Base-by-base conservation (phyloP, 2,113 vertebrate species). In the Cairina moschata region DNA sequence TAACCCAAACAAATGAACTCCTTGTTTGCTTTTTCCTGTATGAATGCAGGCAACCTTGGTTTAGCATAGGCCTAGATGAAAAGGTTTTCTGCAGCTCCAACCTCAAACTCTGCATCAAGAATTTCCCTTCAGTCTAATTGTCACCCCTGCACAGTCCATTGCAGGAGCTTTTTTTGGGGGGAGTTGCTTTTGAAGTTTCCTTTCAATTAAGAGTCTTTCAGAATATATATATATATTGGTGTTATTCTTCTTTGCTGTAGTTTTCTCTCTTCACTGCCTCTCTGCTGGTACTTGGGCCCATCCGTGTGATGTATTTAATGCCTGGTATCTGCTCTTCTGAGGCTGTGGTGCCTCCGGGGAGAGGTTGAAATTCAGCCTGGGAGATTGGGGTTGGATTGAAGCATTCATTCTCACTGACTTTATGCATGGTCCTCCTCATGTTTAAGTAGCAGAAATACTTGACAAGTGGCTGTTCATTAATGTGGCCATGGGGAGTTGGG, bases 371-470 rank as follows among this genome's bases (percentile, higher is more conserved):
- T 25, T 77, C 4, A 2, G 28, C 6, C 69, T 2, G 1, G 18
- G 22, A n/a, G 10, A 50, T 6, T 72, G 42, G 42, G 59, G 25
- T 1, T 72, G 34, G 34, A 40, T 11, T 40, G 40, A 82, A 88
- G 38, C 46, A 48, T n/a, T 82, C 26, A 2, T 29, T 40, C 14
- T 7, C 20, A 6, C 20, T 65, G 29, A 32, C 32, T 40, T 54
- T 17, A 65, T 2, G 14, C 12, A 2, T 0, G 2, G 8, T 23
- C 7, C 5, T 76, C 48, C 40, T 38, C 29, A 8, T 22, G 8
- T 66, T 76, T 56, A 58, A 86, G 29, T 16, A 72, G 32, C 17
- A 56, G 54, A 48, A 59, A 11, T 9, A 25, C 36, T 62, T 88
- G 31, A 73, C 8, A 69, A 74, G 34, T 31, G 25, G 31, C 1